phyloP scores from a whole-genome alignment of 1,140 invertebrate species.

The Sarcophaga peregrina region DNA sequence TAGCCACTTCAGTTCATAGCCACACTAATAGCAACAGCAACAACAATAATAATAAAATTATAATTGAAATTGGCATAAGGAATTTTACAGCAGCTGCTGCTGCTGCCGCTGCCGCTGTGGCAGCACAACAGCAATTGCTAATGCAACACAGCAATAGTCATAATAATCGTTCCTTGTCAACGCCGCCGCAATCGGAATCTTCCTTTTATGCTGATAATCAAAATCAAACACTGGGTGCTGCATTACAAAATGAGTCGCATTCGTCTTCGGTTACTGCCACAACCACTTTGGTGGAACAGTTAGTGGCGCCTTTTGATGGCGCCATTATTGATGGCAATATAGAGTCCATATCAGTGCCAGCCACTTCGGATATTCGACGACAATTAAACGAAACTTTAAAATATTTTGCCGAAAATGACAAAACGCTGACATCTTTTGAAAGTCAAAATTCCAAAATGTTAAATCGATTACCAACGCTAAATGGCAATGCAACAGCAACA shows the following conservation, averaged over 20 bases:
- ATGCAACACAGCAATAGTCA: slow-evolving; percentile 28
- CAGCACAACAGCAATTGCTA: slow-evolving; percentile 25
- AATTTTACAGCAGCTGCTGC: slow-evolving; percentile 37
- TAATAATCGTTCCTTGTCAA: slow-evolving; percentile 6
- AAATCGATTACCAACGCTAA: neutral
- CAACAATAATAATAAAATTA: slow-evolving; percentile 55
- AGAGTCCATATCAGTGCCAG: slow-evolving; percentile 64
- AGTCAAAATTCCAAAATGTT: slow-evolving; percentile 29
- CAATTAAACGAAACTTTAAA: slow-evolving; percentile 42
- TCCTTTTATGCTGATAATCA: slow-evolving; percentile 13
- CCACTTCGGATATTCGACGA: slow-evolving; percentile 45
- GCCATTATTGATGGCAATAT: slow-evolving; percentile 55
- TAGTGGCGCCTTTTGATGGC: slow-evolving; percentile 53
- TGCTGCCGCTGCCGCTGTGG: neutral
- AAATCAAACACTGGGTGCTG: neutral
- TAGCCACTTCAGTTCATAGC: neutral
- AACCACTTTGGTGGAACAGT: slow-evolving; percentile 49
- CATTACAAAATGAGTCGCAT: neutral
- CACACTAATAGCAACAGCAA: neutral
- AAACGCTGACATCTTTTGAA: slow-evolving; percentile 21
- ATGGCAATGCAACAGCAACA: neutral
- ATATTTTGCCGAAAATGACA: slow-evolving; percentile 37
- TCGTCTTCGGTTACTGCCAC: neutral
- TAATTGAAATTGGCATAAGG: slow-evolving; percentile 59
- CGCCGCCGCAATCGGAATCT: neutral